phyloP scores from a whole-genome alignment of 2,797 vertebrate species.

The Megalops cyprinoides region DNA sequence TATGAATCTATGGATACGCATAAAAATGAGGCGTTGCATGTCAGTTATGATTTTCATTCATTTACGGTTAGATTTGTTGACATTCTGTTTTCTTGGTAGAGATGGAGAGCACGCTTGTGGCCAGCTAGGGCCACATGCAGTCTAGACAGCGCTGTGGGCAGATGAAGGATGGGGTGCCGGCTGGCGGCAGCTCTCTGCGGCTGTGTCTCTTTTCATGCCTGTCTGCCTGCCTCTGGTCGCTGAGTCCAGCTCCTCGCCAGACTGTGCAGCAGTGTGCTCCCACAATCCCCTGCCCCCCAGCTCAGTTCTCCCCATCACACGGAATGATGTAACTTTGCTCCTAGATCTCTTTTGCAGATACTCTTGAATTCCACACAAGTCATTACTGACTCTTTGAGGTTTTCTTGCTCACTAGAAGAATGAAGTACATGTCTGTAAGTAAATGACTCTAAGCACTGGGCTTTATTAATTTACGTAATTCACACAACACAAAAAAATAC shows the following conservation, averaged over 20 bases:
- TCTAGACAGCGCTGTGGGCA: conserved; percentile 61
- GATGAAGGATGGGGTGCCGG: conserved; percentile 59
- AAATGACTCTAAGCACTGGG: not conserved
- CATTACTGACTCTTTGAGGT: not conserved
- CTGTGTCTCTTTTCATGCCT: conserved; percentile 39
- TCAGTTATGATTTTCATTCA: not conserved
- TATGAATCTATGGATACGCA: not conserved
- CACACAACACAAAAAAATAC: not conserved
- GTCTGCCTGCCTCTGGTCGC: conserved; percentile 15
- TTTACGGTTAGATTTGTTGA: not conserved
- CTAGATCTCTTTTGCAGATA: conserved; percentile 8
- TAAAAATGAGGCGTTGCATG: not conserved
- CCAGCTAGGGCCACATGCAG: conserved; percentile 52
- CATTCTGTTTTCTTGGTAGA: not conserved
- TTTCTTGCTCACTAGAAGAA: not conserved
- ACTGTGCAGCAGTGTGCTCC: not conserved
- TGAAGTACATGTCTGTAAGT: too few relatives aligned
- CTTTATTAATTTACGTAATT: not conserved
- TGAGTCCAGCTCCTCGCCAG: not conserved
- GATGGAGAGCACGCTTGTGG: conserved; percentile 20
- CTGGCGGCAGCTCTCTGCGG: conserved; percentile 53
- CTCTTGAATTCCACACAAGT: not conserved
- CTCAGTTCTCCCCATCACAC: not conserved
- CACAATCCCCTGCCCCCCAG: not conserved
- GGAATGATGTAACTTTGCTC: not conserved